Evolutionary conservation across 2,113 vertebrate genomes (phyloP), one percentile per base, ranked within the genome.

Genomic region (Myiozetetes cayanensis): DNA sequence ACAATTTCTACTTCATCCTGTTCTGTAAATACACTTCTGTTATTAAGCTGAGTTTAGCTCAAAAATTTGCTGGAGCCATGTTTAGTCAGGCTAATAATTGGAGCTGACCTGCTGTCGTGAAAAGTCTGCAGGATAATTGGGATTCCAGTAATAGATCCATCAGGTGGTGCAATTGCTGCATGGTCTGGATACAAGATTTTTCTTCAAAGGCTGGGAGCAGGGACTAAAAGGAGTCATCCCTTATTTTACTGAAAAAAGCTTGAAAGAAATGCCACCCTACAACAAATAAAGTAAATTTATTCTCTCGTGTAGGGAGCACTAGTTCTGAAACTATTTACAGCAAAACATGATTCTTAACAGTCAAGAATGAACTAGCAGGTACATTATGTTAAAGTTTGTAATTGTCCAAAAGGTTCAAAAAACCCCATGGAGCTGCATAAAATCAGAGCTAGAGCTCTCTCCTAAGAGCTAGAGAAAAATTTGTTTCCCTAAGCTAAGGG

Each of bases 91-190:
- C 58, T 85, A 53, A 25, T 77, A 74, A 55, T 2, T 59, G 53
- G 39, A 81, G 25, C 11, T 72, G 81, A 82, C 25, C 27, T 68
- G 47, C 52, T 81, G 5, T 44, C 82, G 52, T 53, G 31, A 53
- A 65, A 86, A 92, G 65, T 77, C 50, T 55, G 47, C 39, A 74
- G 73, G 18, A 43, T 84, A 85, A 85, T 35, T 70, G 9, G 37
- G 41, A 90, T 88, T 88, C 83, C 55, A 31, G 66, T 66, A 61
- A 9, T n/a, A 53, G 67, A 47, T 94, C 95, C 96, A 96, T 97
- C 67, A 85, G 96, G 82, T 90, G 95, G 96, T 96, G 96, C 94
- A 95, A 96, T 96, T 96, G 96, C 90, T 97, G 83, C 96, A 88
- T 73, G 65, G 59, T 78, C 67, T 86, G 39, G 37, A 17, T 85